Evolutionary conservation across 1,140 invertebrate genomes (phyloP).

Genomic region (Ceratina calcarata): DNA sequence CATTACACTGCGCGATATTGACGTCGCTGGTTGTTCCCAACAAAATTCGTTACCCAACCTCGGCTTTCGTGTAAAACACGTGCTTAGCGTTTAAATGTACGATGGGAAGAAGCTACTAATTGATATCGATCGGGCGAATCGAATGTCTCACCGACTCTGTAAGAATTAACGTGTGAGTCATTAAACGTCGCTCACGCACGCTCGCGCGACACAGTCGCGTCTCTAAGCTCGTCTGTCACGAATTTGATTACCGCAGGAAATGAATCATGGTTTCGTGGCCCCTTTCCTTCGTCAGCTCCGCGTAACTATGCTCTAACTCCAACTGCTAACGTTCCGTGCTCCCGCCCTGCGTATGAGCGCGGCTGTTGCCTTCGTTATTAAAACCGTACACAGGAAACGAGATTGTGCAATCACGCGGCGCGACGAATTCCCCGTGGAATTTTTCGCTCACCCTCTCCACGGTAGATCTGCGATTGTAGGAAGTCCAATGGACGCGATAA

Average conservation of each 20-base stretch:
- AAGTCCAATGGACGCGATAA: neutral
- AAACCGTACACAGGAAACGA: slow-evolving; percentile 3
- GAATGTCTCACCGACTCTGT: neutral
- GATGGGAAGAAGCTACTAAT: no score
- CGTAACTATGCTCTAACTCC: no score
- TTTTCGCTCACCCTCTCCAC: neutral
- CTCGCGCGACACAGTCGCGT: neutral
- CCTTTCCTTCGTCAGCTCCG: neutral
- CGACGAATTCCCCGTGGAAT: neutral
- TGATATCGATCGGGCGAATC: neutral
- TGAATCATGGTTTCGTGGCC: slow-evolving; percentile 12
- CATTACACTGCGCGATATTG: neutral
- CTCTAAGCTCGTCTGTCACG: neutral
- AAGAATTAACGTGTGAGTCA: slow-evolving; percentile 15
- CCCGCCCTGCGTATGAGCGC: neutral
- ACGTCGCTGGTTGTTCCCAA: neutral
- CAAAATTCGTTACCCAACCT: neutral
- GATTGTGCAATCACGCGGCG: neutral
- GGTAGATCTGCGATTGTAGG: neutral
- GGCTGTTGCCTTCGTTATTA: neutral
- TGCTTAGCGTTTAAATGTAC: no score
- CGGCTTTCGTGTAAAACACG: no score
- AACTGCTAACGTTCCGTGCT: no score
- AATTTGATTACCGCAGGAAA: slow-evolving; percentile 32
- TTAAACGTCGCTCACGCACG: neutral